phyloP scores from a whole-genome alignment of 2,113 vertebrate genomes.

The Serilophus lunatus region DNA sequence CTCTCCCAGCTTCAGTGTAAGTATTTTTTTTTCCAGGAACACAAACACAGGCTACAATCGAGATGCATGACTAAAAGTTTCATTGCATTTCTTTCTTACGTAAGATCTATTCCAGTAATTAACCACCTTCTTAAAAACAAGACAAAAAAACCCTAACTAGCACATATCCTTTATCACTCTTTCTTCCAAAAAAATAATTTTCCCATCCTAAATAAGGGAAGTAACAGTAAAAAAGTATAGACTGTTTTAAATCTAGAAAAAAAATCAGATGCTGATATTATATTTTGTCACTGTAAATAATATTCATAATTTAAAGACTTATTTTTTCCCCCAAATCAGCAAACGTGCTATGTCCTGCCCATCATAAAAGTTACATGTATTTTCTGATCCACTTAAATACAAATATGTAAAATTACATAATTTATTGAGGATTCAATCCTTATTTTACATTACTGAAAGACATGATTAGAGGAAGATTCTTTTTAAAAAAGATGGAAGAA shows the following conservation, averaged over 20 bases:
- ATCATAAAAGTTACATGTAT: neutral
- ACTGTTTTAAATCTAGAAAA: neutral
- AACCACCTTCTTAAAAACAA: neutral
- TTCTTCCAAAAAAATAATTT: neutral
- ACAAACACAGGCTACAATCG: neutral
- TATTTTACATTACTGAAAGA: neutral
- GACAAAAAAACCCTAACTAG: neutral
- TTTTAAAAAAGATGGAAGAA: neutral
- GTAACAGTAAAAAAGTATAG: neutral
- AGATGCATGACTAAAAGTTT: neutral
- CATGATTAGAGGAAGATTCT: neutral
- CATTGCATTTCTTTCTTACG: neutral
- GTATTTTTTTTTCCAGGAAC: neutral
- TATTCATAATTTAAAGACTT: neutral
- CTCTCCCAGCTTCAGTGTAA: neutral
- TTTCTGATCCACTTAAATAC: neutral
- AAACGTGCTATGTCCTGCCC: neutral
- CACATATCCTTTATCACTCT: neutral
- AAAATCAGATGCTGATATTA: neutral
- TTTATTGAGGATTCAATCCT: neutral
- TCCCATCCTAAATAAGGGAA: neutral
- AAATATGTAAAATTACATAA: neutral
- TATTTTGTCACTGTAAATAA: neutral
- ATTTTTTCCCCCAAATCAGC: neutral
- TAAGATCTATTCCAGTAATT: neutral